A percentile compares a stretch with the other conserved stretches of the same genome.
Evolutionary conservation across 2,888 invertebrate genomes (phyloP).

Genomic region (Spilosoma lubricipeda): DNA sequence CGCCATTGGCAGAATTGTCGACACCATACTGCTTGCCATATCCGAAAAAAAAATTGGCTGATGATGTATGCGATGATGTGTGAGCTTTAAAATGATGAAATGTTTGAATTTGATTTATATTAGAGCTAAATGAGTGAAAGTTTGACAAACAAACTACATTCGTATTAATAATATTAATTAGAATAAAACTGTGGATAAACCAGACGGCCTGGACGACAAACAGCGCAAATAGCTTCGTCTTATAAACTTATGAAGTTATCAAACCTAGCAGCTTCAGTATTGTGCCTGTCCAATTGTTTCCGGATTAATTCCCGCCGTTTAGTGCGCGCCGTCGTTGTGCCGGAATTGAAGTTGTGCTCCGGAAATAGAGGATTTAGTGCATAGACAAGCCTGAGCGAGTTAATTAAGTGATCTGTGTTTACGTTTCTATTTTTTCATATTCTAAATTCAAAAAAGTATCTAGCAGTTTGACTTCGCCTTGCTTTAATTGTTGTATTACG

Average conservation of each 20-base stretch:
- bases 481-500: not conserved
- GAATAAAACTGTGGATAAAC: no score
- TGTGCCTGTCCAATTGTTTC: conserved; percentile 35
- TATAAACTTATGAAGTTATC: conserved; percentile 26
- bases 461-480: not conserved
- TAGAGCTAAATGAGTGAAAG: no score
- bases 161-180: no score
- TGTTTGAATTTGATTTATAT: no score
- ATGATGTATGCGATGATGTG: no score
- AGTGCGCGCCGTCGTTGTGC: conserved; percentile 13
- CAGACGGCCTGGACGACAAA: not conserved
- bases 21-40: no score
- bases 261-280: conserved; percentile 26
- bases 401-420: conserved; percentile 3
- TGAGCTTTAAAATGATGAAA: no score
- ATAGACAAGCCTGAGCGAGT: not conserved
- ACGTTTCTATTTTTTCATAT: not conserved
- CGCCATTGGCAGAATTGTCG: no score
- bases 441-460: not conserved
- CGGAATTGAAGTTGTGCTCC: conserved; percentile 20
- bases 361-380: conserved; percentile 38
- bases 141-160: no score
- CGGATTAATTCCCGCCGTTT: conserved; percentile 38
- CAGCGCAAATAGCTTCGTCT: conserved; percentile 26
- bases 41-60: no score